Evolutionary conservation across 1,140 invertebrate genomes (phyloP).

Genomic region (Scaptomyza hsui): DNA sequence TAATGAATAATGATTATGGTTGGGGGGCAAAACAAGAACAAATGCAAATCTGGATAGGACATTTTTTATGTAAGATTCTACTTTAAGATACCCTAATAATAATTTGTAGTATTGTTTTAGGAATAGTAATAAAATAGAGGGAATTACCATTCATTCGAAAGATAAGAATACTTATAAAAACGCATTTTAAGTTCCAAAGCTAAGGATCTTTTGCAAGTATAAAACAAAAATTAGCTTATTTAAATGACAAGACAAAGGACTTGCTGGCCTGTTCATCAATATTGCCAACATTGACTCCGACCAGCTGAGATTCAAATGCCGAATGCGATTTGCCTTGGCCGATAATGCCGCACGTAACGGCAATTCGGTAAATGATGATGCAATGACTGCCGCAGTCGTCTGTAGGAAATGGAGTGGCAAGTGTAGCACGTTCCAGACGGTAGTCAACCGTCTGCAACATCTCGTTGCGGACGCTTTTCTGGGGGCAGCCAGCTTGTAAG

Average conservation of each 20-base stretch:
- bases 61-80: too few relatives aligned
- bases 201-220: conserved; percentile 11
- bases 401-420: conserved; percentile 1
- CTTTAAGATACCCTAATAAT: neutral
- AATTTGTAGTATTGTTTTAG: too few relatives aligned
- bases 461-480: conserved; percentile 31
- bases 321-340: conserved; percentile 45
- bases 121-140: neutral
- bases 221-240: conserved; percentile 51
- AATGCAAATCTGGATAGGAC: conserved; percentile 1
- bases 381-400: conserved; percentile 38
- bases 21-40: conserved; percentile 1
- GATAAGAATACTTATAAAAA: too few relatives aligned
- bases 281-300: conserved; percentile 37
- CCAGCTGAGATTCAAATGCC: conserved; percentile 58
- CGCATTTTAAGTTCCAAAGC: too few relatives aligned
- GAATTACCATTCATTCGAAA: neutral
- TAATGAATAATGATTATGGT: conserved; percentile 27
- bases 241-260: conserved; percentile 49
- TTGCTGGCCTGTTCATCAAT: conserved; percentile 57
- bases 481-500: conserved; percentile 54
- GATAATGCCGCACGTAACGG: conserved; percentile 77
- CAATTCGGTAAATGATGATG: conserved; percentile 75
- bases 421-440: conserved; percentile 47
- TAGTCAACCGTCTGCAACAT: conserved; percentile 68